Percentiles rank a stretch among this genome's conserved stretches.
These are phyloP conservation scores for Hybognathus amarus DNA, from an alignment of 2,797 vertebrate species.

Conservation along the genomic window DNA sequence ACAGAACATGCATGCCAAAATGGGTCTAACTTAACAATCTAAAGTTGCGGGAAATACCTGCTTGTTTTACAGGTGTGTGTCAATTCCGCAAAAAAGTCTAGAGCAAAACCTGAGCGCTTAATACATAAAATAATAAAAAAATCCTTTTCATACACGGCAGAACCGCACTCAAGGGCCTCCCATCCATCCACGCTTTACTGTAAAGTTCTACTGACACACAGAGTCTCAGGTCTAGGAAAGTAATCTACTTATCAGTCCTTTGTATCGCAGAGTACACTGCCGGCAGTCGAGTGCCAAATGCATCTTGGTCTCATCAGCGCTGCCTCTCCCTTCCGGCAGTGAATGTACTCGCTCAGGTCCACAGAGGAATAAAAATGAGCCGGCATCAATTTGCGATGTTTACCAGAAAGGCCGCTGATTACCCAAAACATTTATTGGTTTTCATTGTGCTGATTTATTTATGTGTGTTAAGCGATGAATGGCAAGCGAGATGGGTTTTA, in stretches of 20 bases:
- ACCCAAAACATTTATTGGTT: conserved; percentile 69
- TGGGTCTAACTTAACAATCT: neutral
- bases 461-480: conserved; percentile 62
- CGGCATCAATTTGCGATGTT: conserved; percentile 67
- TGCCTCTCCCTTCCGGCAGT: conserved; percentile 61
- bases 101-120: neutral
- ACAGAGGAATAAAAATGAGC: conserved; percentile 48
- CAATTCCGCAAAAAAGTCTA: conserved; percentile 8
- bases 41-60: neutral
- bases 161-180: conserved; percentile 36
- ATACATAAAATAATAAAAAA: conserved; percentile 4
- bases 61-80: conserved; percentile 28
- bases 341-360: conserved; percentile 54
- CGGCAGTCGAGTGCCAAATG: conserved; percentile 68
- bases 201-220: conserved; percentile 43
- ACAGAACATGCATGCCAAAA: neutral
- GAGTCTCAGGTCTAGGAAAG: conserved; percentile 57
- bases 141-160: neutral
- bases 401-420: conserved; percentile 70
- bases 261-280: conserved; percentile 69
- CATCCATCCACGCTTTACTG: conserved; percentile 32
- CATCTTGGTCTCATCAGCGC: conserved; percentile 65
- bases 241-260: conserved; percentile 72
- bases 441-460: conserved; percentile 72
- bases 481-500: conserved; percentile 48